Percentiles rank a stretch among this genome's conserved stretches.
Conservation (phyloP, 1,140 invertebrate genomes). For the Physella acuta region DNA sequence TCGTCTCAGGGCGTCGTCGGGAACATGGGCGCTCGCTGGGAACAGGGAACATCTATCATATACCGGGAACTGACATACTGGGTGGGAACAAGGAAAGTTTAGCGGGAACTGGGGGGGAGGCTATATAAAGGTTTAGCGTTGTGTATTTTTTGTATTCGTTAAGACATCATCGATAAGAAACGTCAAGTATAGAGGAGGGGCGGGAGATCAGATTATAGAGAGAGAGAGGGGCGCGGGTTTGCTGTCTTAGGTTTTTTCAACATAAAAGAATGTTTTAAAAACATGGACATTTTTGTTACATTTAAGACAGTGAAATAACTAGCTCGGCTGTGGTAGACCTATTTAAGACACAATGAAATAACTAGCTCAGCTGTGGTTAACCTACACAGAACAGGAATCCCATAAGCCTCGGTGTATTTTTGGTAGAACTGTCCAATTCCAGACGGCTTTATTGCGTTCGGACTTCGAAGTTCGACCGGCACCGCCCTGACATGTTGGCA, state of each 20-base stretch:
- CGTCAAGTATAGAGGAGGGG: neutral
- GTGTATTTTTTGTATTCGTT: neutral
- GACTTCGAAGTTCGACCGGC: conserved; percentile 25
- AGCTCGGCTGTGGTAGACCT: too few species aligned
- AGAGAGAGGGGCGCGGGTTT: neutral
- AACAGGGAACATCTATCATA: neutral
- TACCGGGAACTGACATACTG: conserved; percentile 11
- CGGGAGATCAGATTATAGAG: neutral
- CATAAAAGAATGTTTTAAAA: neutral
- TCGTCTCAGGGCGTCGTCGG: conserved; percentile 36
- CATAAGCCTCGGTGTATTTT: conserved; percentile 52
- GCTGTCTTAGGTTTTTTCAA: neutral
- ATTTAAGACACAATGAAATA: too few species aligned
- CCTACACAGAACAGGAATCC: conserved; percentile 48
- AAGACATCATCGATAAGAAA: neutral
- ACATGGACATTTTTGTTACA: neutral
- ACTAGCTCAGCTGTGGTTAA: too few species aligned
- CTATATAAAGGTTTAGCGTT: neutral
- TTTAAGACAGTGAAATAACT: too few species aligned
- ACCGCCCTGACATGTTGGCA: conserved; percentile 33
- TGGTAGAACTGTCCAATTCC: conserved; percentile 43
- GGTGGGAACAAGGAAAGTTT: neutral
- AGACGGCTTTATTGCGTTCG: conserved; percentile 29
- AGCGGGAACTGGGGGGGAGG: neutral
- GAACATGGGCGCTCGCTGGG: conserved; percentile 1